Evolutionary conservation across 2,888 invertebrate genomes (phyloP).

Genomic region (Thereva unica): DNA sequence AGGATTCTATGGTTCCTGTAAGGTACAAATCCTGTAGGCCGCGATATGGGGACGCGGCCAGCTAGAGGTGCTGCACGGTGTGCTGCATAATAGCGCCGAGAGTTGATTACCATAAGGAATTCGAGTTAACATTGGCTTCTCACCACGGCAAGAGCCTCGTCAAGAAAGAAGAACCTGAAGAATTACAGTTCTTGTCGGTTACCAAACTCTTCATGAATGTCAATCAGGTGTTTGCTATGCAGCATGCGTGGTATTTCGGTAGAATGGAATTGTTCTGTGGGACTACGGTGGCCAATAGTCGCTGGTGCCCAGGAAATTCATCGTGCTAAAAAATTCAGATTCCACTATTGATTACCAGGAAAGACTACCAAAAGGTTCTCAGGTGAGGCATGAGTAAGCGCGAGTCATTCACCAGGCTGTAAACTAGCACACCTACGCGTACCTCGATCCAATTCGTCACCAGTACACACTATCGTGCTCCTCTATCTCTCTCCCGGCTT

Average conservation of each 20-base stretch:
- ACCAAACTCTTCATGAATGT: conserved; percentile 44
- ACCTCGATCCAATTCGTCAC: background rate
- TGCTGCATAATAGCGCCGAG: no score
- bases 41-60: no score
- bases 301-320: conserved; percentile 7
- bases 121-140: no score
- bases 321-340: no score
- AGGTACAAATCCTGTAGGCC: no score
- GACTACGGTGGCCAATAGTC: conserved; percentile 2
- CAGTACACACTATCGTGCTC: no score
- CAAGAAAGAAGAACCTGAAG: background rate
- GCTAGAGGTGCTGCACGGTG: no score
- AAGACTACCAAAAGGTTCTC: background rate
- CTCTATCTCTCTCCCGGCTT: no score
- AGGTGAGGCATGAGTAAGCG: conserved; percentile 8
- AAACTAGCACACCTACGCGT: background rate
- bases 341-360: no score
- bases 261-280: background rate
- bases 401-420: background rate
- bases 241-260: conserved; percentile 48
- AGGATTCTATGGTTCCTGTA: no score
- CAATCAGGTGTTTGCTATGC: conserved; percentile 54
- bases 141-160: no score
- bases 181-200: conserved; percentile 37
- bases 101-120: no score